Evolutionary conservation across 2,888 invertebrate genomes (phyloP), one percentile per base, ranked within the genome.

Genomic region (Trichogramma dendrolimi): DNA sequence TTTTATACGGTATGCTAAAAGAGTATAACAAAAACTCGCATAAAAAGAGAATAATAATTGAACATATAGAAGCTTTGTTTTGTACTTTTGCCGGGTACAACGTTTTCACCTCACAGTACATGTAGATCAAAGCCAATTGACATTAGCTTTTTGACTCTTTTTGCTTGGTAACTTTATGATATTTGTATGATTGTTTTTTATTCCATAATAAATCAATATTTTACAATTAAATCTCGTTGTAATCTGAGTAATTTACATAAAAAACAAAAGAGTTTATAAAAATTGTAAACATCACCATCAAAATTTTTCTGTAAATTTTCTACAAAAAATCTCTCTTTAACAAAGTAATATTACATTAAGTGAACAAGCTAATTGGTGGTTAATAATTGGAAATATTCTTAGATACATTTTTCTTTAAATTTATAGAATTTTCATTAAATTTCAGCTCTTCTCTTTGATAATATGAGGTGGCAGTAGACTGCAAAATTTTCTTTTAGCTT

Each of bases 401-500:
- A 48, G 27, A 7, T 11, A 10, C 48, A 11, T 11, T 4, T 6
- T 14, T 39, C n/a, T 43, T 39, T 38, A 43, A 41, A 55, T 46
- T 59, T 42, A 8, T 46, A 14, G n/a, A 4, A 44, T 55, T 14
- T 38, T 6, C 27, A 27, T 44, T 55, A 38, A n/a, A 27, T 39
- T 6, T 49, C 39, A 4, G 6, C 8, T 55, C 39, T 49, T 38
- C 39, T 53, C 39, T 47, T 44, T 27, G 11, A 79, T 54, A 52
- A 72, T 68, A 55, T 68, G 60, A 50, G 67, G 48, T 3, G 76
- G 73, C 57, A 75, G 66, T 14, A 75, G 69, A 64, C 76, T 71
- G 61, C 78, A 71, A 67, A 84, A 77, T 72, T 74, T 79, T 14
- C 73, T 69, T 68, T 75, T 79, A 2, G 81, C 83, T 62, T 68